Evolutionary conservation across 1,140 invertebrate genomes (phyloP).

Genomic region (Drosophila miranda): DNA sequence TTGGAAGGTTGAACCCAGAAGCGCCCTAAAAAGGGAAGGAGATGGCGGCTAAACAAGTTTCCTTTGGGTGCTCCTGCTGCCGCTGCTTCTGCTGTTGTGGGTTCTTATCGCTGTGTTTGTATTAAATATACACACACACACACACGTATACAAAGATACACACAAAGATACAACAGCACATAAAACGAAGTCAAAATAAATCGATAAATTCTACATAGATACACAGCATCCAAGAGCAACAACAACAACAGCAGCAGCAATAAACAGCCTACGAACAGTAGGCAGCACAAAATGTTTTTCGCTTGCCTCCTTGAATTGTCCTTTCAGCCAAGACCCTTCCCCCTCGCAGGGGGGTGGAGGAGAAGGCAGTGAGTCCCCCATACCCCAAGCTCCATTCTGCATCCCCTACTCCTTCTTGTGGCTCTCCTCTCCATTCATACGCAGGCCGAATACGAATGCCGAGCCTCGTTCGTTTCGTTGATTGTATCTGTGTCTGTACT

Average conservation of each 20-base stretch:
- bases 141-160: too few species aligned
- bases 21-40: constrained; percentile 53
- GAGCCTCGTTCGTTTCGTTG: constrained; percentile 45
- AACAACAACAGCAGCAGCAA: constrained; percentile 36
- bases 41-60: constrained; percentile 33
- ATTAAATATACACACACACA: constrained; percentile 54
- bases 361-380: too few species aligned
- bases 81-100: constrained; percentile 29
- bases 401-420: constrained; percentile 12
- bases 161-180: constrained; percentile 23
- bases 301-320: constrained; percentile 75
- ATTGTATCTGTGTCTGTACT: constrained; percentile 1
- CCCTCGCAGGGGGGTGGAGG: neutral
- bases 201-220: constrained; percentile 73
- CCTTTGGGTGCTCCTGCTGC: constrained; percentile 6
- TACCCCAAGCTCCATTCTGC: neutral
- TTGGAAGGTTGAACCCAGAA: constrained; percentile 40
- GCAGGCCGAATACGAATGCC: constrained; percentile 46
- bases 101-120: constrained; percentile 57
- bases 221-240: constrained; percentile 47
- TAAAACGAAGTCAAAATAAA: constrained; percentile 77
- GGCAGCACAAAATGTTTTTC: constrained; percentile 65
- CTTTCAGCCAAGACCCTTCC: constrained; percentile 43
- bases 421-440: constrained; percentile 52
- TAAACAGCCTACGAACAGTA: constrained; percentile 71